Evolutionary conservation across 2,797 vertebrate species (phyloP).

Genomic region (Alosa sapidissima): DNA sequence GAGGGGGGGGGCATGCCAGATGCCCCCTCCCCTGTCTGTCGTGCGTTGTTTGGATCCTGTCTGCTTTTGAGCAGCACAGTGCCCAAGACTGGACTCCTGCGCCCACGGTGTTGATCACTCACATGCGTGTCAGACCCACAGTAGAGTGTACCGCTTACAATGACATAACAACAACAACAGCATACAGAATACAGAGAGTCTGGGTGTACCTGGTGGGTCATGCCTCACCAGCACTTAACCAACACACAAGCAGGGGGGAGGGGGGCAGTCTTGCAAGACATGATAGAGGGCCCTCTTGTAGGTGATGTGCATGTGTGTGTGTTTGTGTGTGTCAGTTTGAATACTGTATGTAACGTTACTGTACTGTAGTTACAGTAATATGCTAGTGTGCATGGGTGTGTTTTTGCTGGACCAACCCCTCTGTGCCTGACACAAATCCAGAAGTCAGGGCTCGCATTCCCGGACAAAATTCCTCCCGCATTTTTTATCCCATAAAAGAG

Average conservation of each 20-base stretch:
- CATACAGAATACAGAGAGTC: not conserved
- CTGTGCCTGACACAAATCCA: constrained; percentile 37
- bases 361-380: too few relatives aligned
- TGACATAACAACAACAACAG: constrained; percentile 1
- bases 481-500: constrained; percentile 54
- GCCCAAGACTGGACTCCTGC: not conserved
- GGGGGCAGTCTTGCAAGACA: not conserved
- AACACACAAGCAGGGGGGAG: not conserved
- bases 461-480: constrained; percentile 56
- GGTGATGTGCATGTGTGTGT: not conserved
- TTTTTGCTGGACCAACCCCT: not conserved
- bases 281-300: not conserved
- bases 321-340: not conserved
- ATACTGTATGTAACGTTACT: too few relatives aligned
- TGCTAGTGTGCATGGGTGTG: not conserved
- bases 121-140: not conserved
- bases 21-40: not conserved
- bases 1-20: not conserved
- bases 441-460: constrained; percentile 36
- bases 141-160: not conserved
- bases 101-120: not conserved
- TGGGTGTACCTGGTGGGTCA: not conserved
- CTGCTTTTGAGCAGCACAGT: not conserved
- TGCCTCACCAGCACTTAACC: not conserved
- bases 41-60: not conserved